Evolutionary conservation across 2,888 invertebrate genomes (phyloP), one percentile per base, ranked within the genome.

Genomic region (Ormia ochracea): DNA sequence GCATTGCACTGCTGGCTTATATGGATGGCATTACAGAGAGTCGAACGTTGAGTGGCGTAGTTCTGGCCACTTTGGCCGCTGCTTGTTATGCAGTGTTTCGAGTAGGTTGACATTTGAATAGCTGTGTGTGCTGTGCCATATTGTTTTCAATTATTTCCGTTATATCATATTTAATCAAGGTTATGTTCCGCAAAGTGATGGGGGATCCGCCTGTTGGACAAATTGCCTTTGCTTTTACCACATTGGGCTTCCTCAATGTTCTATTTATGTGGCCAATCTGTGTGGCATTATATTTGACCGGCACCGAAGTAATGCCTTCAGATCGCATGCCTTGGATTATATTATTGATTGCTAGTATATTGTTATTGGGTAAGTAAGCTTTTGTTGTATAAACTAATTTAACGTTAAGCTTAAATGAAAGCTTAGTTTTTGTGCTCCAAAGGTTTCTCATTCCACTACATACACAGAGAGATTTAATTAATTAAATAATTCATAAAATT

Each of bases 11-110:
- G 69, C 91, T 98, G 82, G 97, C 97, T 26, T 98, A 98, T 87
- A 97, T 98, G 96, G 97, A 98, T 87, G 97, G 97, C 59, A 96
- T 97, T 84, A 96, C 96, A 9, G 95, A 95, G 78, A 96, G 95
- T 89, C 94, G 96, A 6, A 97, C 97, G 0, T 91, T 97, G 52
- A 96, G 96, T 6, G 96, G 98, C 4, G 96, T 98, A 1, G 95
- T 98, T 33, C 91, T 97, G 56, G 96, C 98, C 36, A 95, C 96
- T 5, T 94, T 96, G 26, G 96, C 98, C 19, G 96, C 96, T 33
- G 96, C 97, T 26, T 96, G 96, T 54, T 96, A 97, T 82, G 98
- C 98, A 68, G 96, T 98, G 82, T 98, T 98, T 89, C 96, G 96
- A 93, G 97, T 96, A 88, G 86, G 80, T 80, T 68, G 72, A 73